Base-by-base conservation (phyloP, 2,888 invertebrate genomes). In the Iselma pallidipennis region DNA sequence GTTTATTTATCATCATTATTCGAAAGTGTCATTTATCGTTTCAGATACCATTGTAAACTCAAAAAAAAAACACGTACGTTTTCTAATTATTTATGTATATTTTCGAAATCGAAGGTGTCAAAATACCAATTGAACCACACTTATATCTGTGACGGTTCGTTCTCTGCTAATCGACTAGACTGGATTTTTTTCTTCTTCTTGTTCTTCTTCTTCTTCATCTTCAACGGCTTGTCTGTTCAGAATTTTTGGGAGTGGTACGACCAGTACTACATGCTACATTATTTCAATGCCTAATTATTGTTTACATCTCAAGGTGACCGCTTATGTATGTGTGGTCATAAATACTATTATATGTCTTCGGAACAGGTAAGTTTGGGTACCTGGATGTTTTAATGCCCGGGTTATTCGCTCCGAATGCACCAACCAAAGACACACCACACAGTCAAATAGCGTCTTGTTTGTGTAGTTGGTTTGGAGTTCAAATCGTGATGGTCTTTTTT, bases 251-350 rank as follows among this genome's bases (percentile, higher is more conserved):
- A 74, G 76, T 74, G 74, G 76, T 75, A 68, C 72, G 69, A 72
- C 73, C 72, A 72, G 71, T 63, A 67, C n/a, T n/a, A n/a, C 72
- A 72, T 72, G 74, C 74, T 73, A 72, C 75, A 76, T 77, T 77
- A 76, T 78, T 76, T 77, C 76, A 76, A 78, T 77, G 78, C 76
- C 76, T 79, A 79, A 79, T 79, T 79, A 78, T 77, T 79, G 79
- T 79, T 78, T 77, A 77, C 77, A 78, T 77, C 77, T 76, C 79
- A 79, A 79, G 79, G 79, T 79, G 79, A 79, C 79, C 79, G 75
- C 71, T 71, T 73, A 73, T 70, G 76, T 78, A 78, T 76, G 74
- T 76, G 74, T 71, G 67, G 77, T 74, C 77, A 71, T 78, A 78
- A 78, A 78, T 78, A 76, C 75, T 71, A 69, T 74, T 76, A 75